Evolutionary conservation across 2,888 invertebrate species (phyloP), one percentile per base, ranked within the genome.

Genomic region (Tenthredo distinguenda): DNA sequence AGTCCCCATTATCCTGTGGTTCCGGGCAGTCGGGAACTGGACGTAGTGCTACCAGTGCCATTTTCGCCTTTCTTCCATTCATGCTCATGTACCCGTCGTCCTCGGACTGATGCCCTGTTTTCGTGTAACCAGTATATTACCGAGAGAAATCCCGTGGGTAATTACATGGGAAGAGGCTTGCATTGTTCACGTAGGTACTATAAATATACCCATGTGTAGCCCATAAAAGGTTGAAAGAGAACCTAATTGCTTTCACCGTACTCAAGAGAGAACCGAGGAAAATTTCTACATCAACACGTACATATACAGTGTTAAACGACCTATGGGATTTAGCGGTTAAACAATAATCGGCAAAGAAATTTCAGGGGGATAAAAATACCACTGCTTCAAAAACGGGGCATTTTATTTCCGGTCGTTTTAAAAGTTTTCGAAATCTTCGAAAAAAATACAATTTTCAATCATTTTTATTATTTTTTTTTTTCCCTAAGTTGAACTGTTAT

Each of bases 51-150:
- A 93, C 95, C 93, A 96, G 94, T 92, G 96, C 96, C 94, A 96
- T 96, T 94, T 96, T 96, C 89, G 96, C 96, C 94, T 96, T 96
- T 93, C 97, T 96, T 90, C 97, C 97, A 96, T 97, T 98, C 96
- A 97, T 97, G 94, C 97, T 97, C 97, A 97, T 97, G 94, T 98
- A 97, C 94, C 97, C 97, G 95, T 98, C 97, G 95, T 98, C 97
- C 94, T 98, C 97, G 85, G 97, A 97, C 93, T 97, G 97, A 94
- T 97, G 97, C 90, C 97, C 97, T 92, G 89, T 86, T 47, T 68
- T 84, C 58, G 37, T 81, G 34, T 37, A 81, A 81, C 34, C n/a
- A 81, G 18, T 62, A 81, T 37, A 62, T 58, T 58, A 81, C 50
- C 15, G 21, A 21, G 40, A 26, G 58, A 62, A 62, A 37, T 81